Conservation (phyloP, 2,797 vertebrate species). For the Microctenopoma lineatum region DNA sequence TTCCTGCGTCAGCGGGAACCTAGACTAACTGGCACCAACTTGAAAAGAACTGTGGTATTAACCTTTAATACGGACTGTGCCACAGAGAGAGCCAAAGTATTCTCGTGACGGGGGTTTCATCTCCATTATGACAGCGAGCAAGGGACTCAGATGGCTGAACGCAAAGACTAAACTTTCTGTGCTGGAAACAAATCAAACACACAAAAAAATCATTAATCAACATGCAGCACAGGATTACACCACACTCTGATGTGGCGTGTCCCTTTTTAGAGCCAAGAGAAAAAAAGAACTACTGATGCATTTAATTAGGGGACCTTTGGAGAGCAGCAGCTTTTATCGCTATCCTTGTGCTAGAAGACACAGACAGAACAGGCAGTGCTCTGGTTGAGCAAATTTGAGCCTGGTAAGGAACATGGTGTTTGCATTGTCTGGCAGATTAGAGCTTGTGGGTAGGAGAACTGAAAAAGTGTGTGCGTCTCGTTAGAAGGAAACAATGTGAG, state of each 20-base stretch:
- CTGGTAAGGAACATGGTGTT: constrained; percentile 13
- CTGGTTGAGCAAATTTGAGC: constrained; percentile 39
- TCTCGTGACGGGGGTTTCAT: constrained; percentile 14
- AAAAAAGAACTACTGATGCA: constrained; percentile 42
- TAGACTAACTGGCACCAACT: constrained; percentile 3
- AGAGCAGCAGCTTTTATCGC: constrained; percentile 41
- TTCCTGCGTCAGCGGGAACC: constrained; percentile 1
- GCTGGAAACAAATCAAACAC: constrained; percentile 42
- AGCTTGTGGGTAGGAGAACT: constrained; percentile 6
- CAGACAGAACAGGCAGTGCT: constrained; percentile 32
- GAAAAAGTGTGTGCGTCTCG: constrained; percentile 26
- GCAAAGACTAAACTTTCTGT: constrained; percentile 9
- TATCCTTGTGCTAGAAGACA: constrained; percentile 23
- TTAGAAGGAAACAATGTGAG: constrained; percentile 28
- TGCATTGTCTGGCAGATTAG: constrained; percentile 22
- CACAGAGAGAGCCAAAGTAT: neutral
- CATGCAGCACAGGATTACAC: constrained; percentile 30
- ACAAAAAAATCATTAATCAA: constrained; percentile 44
- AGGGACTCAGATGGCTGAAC: constrained; percentile 26
- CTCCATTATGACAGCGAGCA: neutral
- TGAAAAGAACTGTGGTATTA: constrained; percentile 31
- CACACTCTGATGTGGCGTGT: constrained; percentile 3
- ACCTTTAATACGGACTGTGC: constrained; percentile 15
- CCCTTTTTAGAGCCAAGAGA: constrained; percentile 13
- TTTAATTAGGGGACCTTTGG: constrained; percentile 60